phyloP scores from a whole-genome alignment of 2,113 vertebrate species.

The Tylochromis polylepis region DNA sequence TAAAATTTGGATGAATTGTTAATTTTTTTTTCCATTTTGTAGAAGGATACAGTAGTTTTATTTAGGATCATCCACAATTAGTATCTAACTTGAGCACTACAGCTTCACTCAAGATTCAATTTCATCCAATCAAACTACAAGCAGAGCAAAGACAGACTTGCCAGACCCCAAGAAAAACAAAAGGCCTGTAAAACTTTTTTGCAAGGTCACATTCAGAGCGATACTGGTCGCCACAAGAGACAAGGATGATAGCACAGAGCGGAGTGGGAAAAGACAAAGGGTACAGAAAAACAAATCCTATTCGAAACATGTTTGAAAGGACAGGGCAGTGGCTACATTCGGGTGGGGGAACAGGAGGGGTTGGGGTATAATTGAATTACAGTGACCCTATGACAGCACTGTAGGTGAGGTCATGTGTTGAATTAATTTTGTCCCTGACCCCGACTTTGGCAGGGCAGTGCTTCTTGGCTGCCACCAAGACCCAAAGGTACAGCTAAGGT shows the following conservation, averaged over 20 bases:
- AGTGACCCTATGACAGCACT: conserved; percentile 63
- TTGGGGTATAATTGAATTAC: conserved; percentile 66
- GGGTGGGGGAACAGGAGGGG: conserved; percentile 5
- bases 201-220: conserved; percentile 41
- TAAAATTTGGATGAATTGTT: background rate
- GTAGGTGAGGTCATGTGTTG: conserved; percentile 62
- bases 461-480: conserved; percentile 7
- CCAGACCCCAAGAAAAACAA: background rate
- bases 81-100: background rate
- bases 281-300: conserved; percentile 31
- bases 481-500: conserved; percentile 9
- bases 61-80: background rate
- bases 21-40: background rate
- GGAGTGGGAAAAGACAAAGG: conserved; percentile 32
- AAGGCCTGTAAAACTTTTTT: conserved; percentile 21
- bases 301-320: conserved; percentile 9
- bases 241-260: background rate
- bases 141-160: background rate
- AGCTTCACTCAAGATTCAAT: background rate
- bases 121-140: conserved; percentile 6
- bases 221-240: background rate
- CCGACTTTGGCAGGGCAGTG: conserved; percentile 12
- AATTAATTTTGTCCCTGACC: conserved; percentile 71
- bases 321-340: background rate
- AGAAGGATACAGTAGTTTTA: background rate